These are phyloP conservation scores for Limnothrissa miodon DNA, from an alignment of 2,113 vertebrate genomes.

Conservation along the genomic window DNA sequence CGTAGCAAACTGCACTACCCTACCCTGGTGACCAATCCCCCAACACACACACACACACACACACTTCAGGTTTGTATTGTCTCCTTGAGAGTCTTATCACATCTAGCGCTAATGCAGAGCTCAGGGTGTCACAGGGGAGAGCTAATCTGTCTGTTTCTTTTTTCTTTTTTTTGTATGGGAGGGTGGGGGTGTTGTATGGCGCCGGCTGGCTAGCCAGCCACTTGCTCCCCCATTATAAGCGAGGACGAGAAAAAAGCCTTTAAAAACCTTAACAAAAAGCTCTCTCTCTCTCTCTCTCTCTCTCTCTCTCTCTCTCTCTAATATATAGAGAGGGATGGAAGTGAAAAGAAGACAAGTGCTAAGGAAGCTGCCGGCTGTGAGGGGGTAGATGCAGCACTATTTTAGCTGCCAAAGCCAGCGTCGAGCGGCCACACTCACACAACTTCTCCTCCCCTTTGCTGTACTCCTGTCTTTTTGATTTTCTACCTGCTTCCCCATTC, in stretches of 20 bases:
- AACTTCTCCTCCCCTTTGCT: not conserved
- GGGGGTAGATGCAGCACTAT: not conserved
- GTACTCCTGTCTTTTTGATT: not conserved
- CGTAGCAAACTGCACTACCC: not conserved
- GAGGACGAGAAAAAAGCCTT: not conserved
- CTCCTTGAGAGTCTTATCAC: constrained; percentile 3
- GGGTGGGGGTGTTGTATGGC: not conserved
- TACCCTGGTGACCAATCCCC: not conserved
- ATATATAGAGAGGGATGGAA: not conserved
- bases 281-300: too few species aligned
- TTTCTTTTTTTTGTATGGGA: too few species aligned
- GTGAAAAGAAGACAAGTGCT: not conserved
- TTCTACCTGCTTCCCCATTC: not conserved
- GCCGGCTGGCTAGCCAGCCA: not conserved
- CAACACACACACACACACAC: constrained; percentile 9
- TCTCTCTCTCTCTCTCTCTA: too few species aligned
- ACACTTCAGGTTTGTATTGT: not conserved
- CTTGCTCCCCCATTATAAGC: not conserved
- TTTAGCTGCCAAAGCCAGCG: not conserved
- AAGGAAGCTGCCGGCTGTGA: not conserved
- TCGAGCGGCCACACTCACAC: not conserved
- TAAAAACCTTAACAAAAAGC: too few species aligned
- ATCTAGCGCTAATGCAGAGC: constrained; percentile 6
- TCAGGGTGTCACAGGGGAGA: not conserved
- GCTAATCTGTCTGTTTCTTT: constrained; percentile 12